Conservation (phyloP, 2,797 vertebrate genomes). For the Iguana delicatissima region DNA sequence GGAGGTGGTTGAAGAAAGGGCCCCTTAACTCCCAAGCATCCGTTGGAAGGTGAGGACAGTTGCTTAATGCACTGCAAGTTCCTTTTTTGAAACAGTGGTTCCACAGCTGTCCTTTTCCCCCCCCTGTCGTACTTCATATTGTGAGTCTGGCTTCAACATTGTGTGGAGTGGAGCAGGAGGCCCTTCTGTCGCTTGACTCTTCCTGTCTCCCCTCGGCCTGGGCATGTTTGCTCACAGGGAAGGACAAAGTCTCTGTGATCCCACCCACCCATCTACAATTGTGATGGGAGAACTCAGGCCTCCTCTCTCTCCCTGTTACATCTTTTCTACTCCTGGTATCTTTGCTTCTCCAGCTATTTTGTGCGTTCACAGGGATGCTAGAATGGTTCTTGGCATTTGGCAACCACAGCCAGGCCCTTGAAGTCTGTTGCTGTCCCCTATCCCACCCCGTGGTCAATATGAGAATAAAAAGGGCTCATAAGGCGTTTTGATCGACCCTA, state of each 20-base stretch:
- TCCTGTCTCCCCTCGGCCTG: neutral
- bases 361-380: neutral
- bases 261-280: neutral
- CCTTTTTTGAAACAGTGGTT: neutral
- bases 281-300: neutral
- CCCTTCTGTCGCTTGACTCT: neutral
- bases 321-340: neutral
- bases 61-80: too few relatives aligned
- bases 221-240: neutral
- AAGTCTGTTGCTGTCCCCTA: too few relatives aligned
- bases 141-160: too few relatives aligned
- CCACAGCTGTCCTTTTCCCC: fast-evolving
- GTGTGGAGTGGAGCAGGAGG: too few relatives aligned
- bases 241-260: neutral
- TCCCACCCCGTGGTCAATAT: too few relatives aligned
- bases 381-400: neutral
- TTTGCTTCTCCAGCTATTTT: neutral
- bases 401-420: too few relatives aligned
- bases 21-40: too few relatives aligned
- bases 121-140: neutral
- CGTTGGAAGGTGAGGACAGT: neutral
- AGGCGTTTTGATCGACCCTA: too few relatives aligned
- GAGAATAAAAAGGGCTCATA: too few relatives aligned
- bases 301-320: neutral
- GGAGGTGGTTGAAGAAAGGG: neutral